These are phyloP conservation scores for Neotoma lepida DNA, from an alignment of 2,113 vertebrate genomes.

Conservation along the genomic window DNA sequence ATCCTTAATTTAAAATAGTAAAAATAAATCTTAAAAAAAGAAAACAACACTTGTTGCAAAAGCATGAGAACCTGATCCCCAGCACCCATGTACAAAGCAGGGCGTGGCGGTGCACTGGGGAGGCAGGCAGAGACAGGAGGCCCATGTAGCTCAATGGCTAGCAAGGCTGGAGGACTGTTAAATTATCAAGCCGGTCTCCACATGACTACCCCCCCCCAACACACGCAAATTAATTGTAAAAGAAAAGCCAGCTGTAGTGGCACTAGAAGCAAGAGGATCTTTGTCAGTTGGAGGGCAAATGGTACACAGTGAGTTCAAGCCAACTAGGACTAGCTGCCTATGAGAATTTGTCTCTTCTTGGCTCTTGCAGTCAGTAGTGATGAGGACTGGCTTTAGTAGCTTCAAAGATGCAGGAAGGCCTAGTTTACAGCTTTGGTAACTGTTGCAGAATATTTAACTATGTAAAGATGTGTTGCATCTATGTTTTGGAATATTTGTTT, in stretches of 20 bases:
- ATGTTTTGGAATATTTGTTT: too few relatives aligned
- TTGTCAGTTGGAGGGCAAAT: background rate
- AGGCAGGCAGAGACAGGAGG: background rate
- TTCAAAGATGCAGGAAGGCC: background rate
- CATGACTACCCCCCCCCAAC: background rate
- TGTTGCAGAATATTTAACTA: too few relatives aligned
- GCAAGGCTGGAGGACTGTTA: background rate
- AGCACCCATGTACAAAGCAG: background rate
- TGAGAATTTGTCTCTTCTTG: background rate
- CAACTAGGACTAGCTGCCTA: background rate
- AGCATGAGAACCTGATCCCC: background rate
- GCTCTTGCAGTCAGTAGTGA: background rate
- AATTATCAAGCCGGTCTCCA: background rate
- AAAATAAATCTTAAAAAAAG: background rate
- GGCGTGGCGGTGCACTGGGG: background rate
- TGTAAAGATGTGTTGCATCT: too few relatives aligned
- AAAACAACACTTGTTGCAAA: background rate
- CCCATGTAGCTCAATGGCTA: background rate
- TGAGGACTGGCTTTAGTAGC: background rate
- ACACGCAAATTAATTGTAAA: background rate
- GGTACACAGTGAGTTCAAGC: background rate
- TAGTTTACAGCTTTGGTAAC: background rate
- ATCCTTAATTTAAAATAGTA: background rate
- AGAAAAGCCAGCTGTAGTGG: background rate
- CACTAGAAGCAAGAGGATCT: background rate